These are phyloP conservation scores for Amblyopsis rosae DNA, from an alignment of 2,113 vertebrate species.

Conservation along the genomic window DNA sequence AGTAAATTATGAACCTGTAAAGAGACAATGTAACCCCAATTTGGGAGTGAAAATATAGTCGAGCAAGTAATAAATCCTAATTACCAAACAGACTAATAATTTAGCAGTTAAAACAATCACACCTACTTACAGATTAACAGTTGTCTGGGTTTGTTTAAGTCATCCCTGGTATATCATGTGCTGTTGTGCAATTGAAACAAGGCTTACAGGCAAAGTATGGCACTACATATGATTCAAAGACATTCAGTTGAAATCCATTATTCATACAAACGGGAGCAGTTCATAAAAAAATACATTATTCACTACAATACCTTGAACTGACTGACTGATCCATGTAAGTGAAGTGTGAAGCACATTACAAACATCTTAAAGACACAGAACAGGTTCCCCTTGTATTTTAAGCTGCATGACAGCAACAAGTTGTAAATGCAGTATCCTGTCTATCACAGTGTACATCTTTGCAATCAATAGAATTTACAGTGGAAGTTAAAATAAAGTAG, in stretches of 20 bases:
- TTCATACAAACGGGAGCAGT: slow-evolving; percentile 19
- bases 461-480: slow-evolving; percentile 23
- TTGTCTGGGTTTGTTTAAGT: slow-evolving; percentile 29
- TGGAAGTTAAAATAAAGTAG: slow-evolving; percentile 24
- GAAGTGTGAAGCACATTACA: slow-evolving; percentile 4
- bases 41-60: not conserved
- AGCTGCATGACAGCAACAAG: slow-evolving; percentile 6
- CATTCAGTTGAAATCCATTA: slow-evolving; percentile 29
- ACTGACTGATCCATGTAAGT: not conserved
- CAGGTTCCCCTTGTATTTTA: slow-evolving; percentile 15
- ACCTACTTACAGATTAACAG: slow-evolving; percentile 42
- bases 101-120: slow-evolving; percentile 29
- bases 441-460: slow-evolving; percentile 29
- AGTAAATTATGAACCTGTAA: not conserved
- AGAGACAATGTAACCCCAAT: not conserved
- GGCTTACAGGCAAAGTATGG: slow-evolving; percentile 25
- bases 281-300: slow-evolving; percentile 18
- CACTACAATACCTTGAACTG: slow-evolving; percentile 10
- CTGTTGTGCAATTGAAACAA: slow-evolving; percentile 22
- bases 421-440: slow-evolving; percentile 10
- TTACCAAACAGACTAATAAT: slow-evolving; percentile 16
- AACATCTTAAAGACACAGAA: not conserved
- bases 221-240: slow-evolving; percentile 24
- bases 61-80: not conserved
- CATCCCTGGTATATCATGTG: not conserved